Evolutionary conservation across 1,140 invertebrate genomes (phyloP), one percentile per base, ranked within the genome.

Genomic region (Cyphomyrmex costatus): DNA sequence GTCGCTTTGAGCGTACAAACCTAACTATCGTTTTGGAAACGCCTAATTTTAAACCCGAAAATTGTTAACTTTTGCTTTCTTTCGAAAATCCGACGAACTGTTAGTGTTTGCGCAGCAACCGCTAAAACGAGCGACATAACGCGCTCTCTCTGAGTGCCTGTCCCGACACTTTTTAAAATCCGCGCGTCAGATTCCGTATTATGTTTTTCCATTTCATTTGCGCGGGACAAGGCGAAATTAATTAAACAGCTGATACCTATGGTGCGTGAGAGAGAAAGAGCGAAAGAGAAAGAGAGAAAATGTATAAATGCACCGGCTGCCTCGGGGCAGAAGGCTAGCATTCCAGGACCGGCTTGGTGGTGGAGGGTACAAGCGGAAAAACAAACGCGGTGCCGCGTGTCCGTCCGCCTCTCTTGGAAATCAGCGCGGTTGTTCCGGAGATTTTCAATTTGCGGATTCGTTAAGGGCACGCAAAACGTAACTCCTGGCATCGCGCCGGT

Each of bases 181-280:
- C 56, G 24, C 83, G 73, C 77, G 86, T 90, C 84, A 88, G 86
- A 91, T 89, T 58, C 66, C 68, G 87, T 90, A 93, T 93, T 93
- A 93, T 92, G 92, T 91, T 93, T 91, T 76, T 91, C 80, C 90
- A 86, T 92, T 93, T 92, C 92, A 91, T 93, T 93, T 91, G 88
- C 86, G 65, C 82, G 91, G 74, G 86, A 93, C 92, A 60, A 60
- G 79, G 89, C 90, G 68, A 91, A 93, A 93, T 93, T 93, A 93
- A 93, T 93, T 93, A 93, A 93, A 93, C 90, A 93, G 91, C 92
- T 89, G 91, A 93, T 92, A 86, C 88, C 86, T 65, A 70, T 61
- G 61, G 76, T 42, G 60, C 77, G 85, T 68, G 30, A 42, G 36
- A 42, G 82, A 33, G 68, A 86, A 58, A 85, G 5, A 49, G 24